A percentile compares a stretch with the other conserved stretches of the same genome.
These are phyloP conservation scores for Ericerus pela DNA, from an alignment of 1,140 invertebrate species.

Conservation along the genomic window DNA sequence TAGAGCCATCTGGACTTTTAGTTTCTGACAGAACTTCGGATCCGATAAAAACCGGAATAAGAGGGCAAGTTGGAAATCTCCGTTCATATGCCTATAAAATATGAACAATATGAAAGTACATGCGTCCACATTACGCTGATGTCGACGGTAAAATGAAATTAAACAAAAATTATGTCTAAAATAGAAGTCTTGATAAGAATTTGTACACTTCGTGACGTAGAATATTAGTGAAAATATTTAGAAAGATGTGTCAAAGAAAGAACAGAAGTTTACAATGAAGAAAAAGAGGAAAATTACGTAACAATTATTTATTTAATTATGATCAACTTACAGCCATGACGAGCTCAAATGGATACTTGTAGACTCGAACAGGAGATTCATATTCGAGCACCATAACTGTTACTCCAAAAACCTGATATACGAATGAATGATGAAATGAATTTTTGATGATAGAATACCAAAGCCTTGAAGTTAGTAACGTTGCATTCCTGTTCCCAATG, in stretches of 20 bases:
- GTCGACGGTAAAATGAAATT: not conserved
- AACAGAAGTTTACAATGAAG: no score
- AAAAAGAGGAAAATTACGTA: not conserved
- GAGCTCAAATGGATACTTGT: slow-evolving; percentile 91
- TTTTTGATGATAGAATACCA: no score
- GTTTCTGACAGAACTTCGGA: slow-evolving; percentile 70
- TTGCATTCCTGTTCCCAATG: no score
- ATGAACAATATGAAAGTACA: slow-evolving; percentile 19
- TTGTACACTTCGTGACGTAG: no score
- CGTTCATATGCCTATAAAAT: slow-evolving; percentile 73
- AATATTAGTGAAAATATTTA: no score
- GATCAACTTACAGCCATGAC: slow-evolving; percentile 85
- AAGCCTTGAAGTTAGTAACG: no score
- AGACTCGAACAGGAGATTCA: slow-evolving; percentile 85
- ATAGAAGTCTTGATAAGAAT: not conserved
- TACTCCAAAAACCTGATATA: no score
- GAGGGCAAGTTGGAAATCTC: slow-evolving; percentile 82
- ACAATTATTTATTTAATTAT: not conserved
- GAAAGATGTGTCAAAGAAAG: no score
- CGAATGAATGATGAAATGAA: no score
- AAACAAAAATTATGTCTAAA: slow-evolving; percentile 1
- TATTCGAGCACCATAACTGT: slow-evolving; percentile 89
- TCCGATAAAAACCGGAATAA: slow-evolving; percentile 88
- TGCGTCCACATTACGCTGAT: no score
- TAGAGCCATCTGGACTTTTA: slow-evolving; percentile 58